Conservation (phyloP, 2,113 vertebrate genomes). For the Lepus europaeus region DNA sequence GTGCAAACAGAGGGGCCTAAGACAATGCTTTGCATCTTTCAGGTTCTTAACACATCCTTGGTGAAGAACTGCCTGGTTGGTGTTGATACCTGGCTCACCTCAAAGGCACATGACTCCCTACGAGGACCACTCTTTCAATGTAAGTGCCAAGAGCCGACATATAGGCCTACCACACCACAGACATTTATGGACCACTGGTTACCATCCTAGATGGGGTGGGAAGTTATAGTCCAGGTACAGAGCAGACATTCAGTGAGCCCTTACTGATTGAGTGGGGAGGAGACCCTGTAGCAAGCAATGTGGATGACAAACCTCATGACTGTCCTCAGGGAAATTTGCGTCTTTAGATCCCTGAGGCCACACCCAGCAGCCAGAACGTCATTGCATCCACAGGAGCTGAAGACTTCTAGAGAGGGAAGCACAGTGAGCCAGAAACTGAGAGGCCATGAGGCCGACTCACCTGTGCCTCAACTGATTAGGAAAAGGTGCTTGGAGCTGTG, state of each 20-base stretch:
- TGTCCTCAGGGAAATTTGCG: background rate
- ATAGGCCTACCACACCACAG: background rate
- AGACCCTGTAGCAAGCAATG: background rate
- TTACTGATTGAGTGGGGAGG: background rate
- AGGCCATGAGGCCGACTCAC: background rate
- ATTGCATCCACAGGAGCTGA: background rate
- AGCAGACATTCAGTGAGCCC: background rate
- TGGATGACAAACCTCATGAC: background rate
- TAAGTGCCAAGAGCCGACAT: background rate
- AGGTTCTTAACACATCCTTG: background rate
- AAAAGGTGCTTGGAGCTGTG: background rate
- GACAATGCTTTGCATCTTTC: background rate
- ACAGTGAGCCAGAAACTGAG: background rate
- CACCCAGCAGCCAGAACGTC: background rate
- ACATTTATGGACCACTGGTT: background rate
- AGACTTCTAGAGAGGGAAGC: background rate
- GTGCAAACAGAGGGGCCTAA: background rate
- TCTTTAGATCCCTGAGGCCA: background rate
- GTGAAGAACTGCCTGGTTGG: background rate
- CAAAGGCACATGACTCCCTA: background rate
- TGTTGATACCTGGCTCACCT: background rate
- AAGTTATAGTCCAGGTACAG: background rate
- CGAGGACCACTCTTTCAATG: background rate
- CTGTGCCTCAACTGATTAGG: conserved; percentile 4
- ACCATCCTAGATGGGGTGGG: background rate